A percentile compares a stretch with the other conserved stretches of the same genome.
Evolutionary conservation across 2,797 vertebrate species (phyloP).

Genomic region (Syncerus caffer): DNA sequence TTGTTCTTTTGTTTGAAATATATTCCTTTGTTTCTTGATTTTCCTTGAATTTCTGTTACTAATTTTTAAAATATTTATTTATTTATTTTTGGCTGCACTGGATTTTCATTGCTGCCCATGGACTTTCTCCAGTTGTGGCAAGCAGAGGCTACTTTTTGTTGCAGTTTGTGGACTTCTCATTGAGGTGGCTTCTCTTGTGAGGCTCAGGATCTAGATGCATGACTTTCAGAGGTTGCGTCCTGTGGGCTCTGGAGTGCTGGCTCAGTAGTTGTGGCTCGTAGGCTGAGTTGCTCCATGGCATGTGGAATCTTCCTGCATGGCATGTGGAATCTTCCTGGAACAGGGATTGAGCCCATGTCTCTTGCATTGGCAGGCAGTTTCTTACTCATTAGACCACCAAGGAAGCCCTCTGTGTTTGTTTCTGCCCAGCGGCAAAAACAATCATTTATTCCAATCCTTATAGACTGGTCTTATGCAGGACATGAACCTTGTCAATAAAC

Average conservation of each 20-base stretch:
- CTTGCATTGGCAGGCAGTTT: neutral
- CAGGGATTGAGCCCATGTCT: neutral
- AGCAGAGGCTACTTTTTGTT: neutral
- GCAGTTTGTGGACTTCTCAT: neutral
- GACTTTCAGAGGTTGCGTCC: rapidly evolving
- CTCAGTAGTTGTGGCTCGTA: neutral
- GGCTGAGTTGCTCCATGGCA: neutral
- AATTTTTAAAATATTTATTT: rapidly evolving
- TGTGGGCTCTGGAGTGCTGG: neutral
- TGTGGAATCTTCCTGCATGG: too few species aligned
- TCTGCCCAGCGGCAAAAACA: neutral
- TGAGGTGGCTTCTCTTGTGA: neutral
- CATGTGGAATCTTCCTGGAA: neutral
- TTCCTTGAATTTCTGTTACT: neutral
- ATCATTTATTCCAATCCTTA: neutral
- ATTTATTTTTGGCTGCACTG: neutral
- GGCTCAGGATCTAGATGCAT: neutral
- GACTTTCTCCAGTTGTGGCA: neutral
- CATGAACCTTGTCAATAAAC: neutral
- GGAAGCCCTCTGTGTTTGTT: neutral
- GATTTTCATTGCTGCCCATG: neutral
- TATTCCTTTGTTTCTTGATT: neutral
- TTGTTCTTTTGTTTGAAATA: neutral
- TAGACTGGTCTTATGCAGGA: neutral
- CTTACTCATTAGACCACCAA: neutral